Evolutionary conservation across 2,888 invertebrate species (phyloP).

Genomic region (Callosobruchus maculatus): DNA sequence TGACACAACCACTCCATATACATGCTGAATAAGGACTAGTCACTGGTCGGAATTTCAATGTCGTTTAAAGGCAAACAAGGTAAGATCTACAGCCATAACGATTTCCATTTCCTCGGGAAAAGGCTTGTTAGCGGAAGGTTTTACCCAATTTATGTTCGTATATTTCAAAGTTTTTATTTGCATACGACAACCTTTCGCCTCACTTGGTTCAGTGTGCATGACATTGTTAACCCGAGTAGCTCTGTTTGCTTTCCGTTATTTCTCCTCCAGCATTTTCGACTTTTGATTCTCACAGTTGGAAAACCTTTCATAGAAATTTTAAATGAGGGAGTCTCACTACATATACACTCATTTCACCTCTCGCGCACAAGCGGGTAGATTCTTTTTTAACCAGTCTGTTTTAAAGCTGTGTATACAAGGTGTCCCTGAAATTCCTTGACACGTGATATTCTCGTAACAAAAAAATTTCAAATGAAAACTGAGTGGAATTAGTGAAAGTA

Average conservation of each 20-base stretch:
- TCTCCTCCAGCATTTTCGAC: not conserved
- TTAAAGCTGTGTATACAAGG: no score
- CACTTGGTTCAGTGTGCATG: not conserved
- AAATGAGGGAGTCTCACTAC: not conserved
- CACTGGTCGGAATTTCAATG: not conserved
- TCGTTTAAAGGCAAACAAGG: not conserved
- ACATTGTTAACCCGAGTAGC: not conserved
- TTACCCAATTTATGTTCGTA: not conserved
- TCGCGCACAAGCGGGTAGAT: no score
- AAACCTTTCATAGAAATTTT: not conserved
- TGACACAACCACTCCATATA: no score
- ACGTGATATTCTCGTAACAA: no score
- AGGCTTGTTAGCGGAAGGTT: not conserved
- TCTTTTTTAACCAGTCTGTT: no score
- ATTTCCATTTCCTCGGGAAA: not conserved
- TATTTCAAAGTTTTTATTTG: not conserved
- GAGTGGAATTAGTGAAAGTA: no score
- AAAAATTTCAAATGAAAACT: no score
- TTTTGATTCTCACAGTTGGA: not conserved
- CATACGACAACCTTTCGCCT: not conserved
- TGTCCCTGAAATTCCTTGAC: no score
- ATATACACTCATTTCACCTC: no score
- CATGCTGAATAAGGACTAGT: not conserved
- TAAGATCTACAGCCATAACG: not conserved
- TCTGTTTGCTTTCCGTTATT: not conserved